Conservation (phyloP, 2,797 vertebrate species). For the Typhlichthys eigenmanni region DNA sequence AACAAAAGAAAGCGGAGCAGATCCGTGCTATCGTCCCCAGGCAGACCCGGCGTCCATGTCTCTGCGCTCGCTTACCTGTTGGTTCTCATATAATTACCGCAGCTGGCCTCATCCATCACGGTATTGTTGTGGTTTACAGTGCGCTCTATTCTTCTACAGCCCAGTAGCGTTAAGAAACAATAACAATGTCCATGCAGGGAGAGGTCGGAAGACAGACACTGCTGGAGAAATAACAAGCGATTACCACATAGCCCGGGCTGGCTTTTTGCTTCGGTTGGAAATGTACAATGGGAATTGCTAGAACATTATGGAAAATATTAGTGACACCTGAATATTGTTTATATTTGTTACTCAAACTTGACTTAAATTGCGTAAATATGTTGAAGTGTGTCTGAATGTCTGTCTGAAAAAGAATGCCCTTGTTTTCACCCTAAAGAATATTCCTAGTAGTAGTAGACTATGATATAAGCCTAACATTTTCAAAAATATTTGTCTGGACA, state of each 20-base stretch:
- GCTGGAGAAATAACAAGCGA: neutral
- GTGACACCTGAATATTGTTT: too few relatives aligned
- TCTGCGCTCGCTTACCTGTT: constrained; percentile 68
- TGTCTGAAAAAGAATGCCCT: too few relatives aligned
- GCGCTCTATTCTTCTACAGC: constrained; percentile 53
- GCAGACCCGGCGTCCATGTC: constrained; percentile 61
- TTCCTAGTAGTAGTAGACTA: too few relatives aligned
- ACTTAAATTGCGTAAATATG: too few relatives aligned
- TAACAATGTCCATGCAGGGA: constrained; percentile 66
- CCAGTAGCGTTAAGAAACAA: constrained; percentile 69
- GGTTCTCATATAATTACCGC: constrained; percentile 70
- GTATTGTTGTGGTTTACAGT: constrained; percentile 63
- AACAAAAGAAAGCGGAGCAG: constrained; percentile 51
- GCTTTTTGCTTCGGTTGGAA: constrained; percentile 22
- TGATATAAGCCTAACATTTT: too few relatives aligned
- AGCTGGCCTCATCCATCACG: constrained; percentile 71
- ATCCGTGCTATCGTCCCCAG: constrained; percentile 61
- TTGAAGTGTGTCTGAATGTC: too few relatives aligned
- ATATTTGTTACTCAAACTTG: too few relatives aligned
- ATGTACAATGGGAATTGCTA: constrained; percentile 32
- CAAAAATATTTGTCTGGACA: too few relatives aligned
- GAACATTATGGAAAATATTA: too few relatives aligned
- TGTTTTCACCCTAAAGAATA: too few relatives aligned
- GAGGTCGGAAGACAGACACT: constrained; percentile 14
- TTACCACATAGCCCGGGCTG: constrained; percentile 22